These are phyloP conservation scores for Coturnix japonica DNA, from an alignment of 2,113 vertebrate genomes.

Conservation along the genomic window DNA sequence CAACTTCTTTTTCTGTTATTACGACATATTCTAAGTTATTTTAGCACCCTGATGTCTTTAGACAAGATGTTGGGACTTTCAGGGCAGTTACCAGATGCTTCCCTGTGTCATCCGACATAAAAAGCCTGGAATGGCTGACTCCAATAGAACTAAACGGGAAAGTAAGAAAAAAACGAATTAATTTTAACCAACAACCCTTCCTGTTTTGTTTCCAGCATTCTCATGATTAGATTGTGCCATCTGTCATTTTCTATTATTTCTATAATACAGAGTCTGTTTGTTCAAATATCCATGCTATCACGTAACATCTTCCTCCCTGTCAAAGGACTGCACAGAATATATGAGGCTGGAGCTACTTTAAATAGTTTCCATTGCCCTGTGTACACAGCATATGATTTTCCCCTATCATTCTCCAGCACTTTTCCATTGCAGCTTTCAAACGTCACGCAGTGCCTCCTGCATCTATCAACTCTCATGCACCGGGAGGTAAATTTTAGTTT, in stretches of 20 bases:
- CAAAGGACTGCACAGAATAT: not conserved
- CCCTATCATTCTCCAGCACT: constrained; percentile 36
- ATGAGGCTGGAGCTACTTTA: constrained; percentile 14
- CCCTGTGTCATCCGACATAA: not conserved
- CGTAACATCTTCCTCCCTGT: not conserved
- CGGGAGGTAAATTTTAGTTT: constrained; percentile 29
- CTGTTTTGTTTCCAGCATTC: not conserved
- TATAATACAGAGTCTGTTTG: not conserved
- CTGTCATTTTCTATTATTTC: not conserved
- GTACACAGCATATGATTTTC: not conserved
- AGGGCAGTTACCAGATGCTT: not conserved
- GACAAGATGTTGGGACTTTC: not conserved
- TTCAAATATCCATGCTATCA: not conserved
- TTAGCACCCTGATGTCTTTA: not conserved
- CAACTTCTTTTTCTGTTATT: not conserved
- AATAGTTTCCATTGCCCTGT: constrained; percentile 57
- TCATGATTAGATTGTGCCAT: not conserved
- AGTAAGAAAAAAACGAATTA: not conserved
- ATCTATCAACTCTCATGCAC: not conserved
- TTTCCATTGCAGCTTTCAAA: constrained; percentile 42
- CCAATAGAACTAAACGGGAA: not conserved
- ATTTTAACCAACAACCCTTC: not conserved
- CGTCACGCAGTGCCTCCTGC: not conserved
- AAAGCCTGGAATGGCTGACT: not conserved
- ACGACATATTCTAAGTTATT: not conserved